Percentiles rank a stretch among this genome's conserved stretches.
Evolutionary conservation across 2,888 invertebrate genomes (phyloP).

Genomic region (Drosophila subsilvestris): DNA sequence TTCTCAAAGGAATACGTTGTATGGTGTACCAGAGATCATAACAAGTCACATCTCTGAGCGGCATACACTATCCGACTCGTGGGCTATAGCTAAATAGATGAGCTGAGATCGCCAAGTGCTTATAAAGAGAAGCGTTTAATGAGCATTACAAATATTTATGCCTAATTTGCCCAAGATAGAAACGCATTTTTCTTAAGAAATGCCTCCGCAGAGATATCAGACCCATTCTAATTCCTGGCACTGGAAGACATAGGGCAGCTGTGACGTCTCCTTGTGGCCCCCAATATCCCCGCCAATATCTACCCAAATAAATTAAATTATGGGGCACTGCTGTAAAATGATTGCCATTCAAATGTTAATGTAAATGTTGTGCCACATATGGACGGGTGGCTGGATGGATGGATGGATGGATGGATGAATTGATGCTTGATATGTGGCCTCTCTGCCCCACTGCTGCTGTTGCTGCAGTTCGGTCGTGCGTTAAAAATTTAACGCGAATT

Average conservation of each 20-base stretch:
- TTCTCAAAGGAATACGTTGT: not conserved
- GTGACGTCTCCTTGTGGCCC: not conserved
- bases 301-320: conserved; percentile 21
- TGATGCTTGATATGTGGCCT: conserved; percentile 46
- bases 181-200: too few relatives aligned
- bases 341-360: conserved; percentile 49
- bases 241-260: too few relatives aligned
- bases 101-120: too few relatives aligned
- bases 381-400: conserved; percentile 28
- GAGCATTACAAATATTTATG: too few relatives aligned
- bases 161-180: too few relatives aligned
- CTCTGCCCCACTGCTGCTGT: conserved; percentile 50
- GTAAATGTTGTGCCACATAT: conserved; percentile 45
- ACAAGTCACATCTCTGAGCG: too few relatives aligned
- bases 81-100: not conserved
- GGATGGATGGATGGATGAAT: conserved; percentile 23
- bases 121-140: too few relatives aligned
- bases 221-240: not conserved
- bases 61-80: too few relatives aligned
- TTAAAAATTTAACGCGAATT: conserved; percentile 79
- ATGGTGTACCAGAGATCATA: too few relatives aligned
- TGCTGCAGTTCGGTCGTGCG: conserved; percentile 74
- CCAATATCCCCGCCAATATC: not conserved
- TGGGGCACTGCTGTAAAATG: conserved; percentile 27
- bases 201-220: too few relatives aligned